phyloP scores from a whole-genome alignment of 2,113 vertebrate species.

The Antechinus flavipes region DNA sequence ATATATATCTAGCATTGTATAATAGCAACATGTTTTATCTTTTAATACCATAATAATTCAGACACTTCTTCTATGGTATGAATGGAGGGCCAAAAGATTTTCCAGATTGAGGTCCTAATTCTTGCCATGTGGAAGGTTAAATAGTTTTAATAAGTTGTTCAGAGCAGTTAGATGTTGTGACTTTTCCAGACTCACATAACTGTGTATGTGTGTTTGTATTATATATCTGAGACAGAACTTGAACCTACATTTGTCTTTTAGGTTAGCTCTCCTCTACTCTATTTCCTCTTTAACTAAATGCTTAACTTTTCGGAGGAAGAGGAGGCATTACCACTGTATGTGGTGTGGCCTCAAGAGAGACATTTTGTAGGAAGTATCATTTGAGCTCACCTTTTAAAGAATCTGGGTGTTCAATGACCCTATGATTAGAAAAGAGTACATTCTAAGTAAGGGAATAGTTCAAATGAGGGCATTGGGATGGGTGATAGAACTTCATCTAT shows the following conservation, averaged over 20 bases:
- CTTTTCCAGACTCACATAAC: background rate
- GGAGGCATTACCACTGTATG: background rate
- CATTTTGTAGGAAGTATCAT: background rate
- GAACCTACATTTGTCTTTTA: background rate
- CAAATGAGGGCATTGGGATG: background rate
- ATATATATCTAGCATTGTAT: too few species aligned
- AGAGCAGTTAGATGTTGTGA: background rate
- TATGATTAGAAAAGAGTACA: background rate
- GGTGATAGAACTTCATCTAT: background rate
- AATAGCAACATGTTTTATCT: too few species aligned
- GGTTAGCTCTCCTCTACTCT: background rate
- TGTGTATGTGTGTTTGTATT: too few species aligned
- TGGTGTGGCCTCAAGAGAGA: background rate
- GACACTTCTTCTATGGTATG: too few species aligned
- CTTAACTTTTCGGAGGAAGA: background rate
- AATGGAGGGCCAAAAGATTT: too few species aligned
- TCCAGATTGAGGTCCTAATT: too few species aligned
- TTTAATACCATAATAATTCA: too few species aligned
- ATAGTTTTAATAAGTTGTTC: background rate
- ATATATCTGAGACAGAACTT: background rate
- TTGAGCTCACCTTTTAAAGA: background rate
- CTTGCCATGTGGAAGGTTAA: too few species aligned
- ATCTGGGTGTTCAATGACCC: background rate
- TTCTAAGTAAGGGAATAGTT: background rate
- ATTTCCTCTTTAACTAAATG: background rate